Conservation (phyloP, 2,113 vertebrate species). For the Trachemys scripta region DNA sequence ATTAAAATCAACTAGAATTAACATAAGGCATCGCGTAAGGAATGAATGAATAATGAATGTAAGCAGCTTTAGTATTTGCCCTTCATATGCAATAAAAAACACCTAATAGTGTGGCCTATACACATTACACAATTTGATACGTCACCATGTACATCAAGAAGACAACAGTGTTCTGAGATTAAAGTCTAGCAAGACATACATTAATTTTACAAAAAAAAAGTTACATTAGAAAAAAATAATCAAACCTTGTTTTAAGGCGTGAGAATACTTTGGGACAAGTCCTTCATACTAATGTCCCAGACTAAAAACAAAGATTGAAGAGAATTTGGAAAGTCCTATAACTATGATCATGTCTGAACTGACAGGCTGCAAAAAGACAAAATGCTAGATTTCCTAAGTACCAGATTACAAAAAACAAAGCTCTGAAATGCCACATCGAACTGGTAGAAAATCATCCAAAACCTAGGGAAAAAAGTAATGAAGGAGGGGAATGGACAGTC, state of each 20-base stretch:
- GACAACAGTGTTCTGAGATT: not conserved
- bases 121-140: not conserved
- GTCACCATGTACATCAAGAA: not conserved
- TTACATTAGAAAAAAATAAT: not conserved
- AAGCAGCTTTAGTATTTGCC: not conserved
- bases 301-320: not conserved
- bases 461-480: not conserved
- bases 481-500: not conserved
- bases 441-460: not conserved
- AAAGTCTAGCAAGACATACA: fast-evolving
- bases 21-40: not conserved
- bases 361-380: not conserved
- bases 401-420: not conserved
- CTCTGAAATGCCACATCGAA: not conserved
- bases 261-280: not conserved
- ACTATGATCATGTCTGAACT: not conserved
- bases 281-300: not conserved
- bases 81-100: not conserved
- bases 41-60: not conserved
- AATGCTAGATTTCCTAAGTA: not conserved
- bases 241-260: not conserved
- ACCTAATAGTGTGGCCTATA: not conserved
- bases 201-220: not conserved
- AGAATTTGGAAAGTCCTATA: not conserved
- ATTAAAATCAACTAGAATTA: not conserved